Conservation (phyloP, 2,797 vertebrate species). For the Trachurus trachurus region DNA sequence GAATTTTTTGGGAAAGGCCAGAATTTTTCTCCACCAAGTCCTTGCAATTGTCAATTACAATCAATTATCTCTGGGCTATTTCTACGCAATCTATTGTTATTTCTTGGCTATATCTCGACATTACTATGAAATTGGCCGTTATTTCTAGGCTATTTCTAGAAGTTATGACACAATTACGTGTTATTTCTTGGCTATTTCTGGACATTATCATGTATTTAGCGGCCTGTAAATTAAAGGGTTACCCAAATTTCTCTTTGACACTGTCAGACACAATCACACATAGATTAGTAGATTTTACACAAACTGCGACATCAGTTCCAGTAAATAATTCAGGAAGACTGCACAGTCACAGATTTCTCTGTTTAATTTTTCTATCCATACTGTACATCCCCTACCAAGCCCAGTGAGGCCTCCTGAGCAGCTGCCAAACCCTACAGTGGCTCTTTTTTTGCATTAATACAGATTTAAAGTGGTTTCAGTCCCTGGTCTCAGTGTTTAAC, state of each 20-base stretch:
- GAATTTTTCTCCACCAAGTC: no score
- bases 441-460: neutral
- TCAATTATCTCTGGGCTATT: no score
- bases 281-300: neutral
- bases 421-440: neutral
- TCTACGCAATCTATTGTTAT: no score
- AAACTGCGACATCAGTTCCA: neutral
- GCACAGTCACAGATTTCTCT: neutral
- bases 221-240: no score
- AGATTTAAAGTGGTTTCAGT: slow-evolving; percentile 10
- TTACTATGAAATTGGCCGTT: no score
- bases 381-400: neutral
- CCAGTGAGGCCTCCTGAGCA: neutral
- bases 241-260: neutral
- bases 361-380: neutral
- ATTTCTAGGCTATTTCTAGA: no score
- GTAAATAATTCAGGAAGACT: neutral
- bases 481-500: neutral
- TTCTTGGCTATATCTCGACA: no score
- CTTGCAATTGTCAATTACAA: no score
- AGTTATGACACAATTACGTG: no score
- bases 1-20: no score
- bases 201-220: no score
- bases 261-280: neutral
- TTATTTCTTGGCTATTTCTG: no score